Conservation (phyloP, 35 echinoderm and acorn worm species). For the Ophioderma brevispina region DNA sequence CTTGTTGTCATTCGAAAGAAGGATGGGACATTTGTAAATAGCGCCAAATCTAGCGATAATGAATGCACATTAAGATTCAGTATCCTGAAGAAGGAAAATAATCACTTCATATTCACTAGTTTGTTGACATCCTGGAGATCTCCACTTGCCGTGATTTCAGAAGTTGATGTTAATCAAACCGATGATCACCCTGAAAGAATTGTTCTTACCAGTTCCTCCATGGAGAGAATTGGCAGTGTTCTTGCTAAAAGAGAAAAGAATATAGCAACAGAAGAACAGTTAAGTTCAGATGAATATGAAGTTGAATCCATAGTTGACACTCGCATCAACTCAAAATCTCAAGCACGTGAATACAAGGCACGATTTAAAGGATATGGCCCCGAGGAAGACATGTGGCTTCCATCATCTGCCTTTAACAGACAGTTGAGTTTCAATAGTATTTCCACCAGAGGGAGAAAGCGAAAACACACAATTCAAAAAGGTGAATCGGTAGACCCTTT, state of each 20-base stretch:
- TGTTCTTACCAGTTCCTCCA: background rate
- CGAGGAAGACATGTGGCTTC: background rate
- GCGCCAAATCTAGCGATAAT: background rate
- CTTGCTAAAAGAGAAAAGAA: background rate
- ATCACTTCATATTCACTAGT: background rate
- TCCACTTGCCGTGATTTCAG: background rate
- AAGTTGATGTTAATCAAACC: background rate
- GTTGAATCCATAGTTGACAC: background rate
- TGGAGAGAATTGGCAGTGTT: background rate
- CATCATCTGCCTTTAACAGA: background rate
- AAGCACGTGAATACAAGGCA: background rate
- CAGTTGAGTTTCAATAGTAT: background rate
- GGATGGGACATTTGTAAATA: background rate
- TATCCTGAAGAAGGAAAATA: background rate
- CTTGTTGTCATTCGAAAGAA: background rate
- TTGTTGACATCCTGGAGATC: background rate
- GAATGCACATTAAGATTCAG: background rate
- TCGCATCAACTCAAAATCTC: background rate
- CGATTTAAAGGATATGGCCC: background rate
- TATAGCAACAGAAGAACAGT: background rate
- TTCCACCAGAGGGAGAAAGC: background rate
- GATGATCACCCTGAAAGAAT: background rate
- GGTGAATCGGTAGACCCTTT: background rate
- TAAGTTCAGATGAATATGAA: background rate
- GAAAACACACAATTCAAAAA: background rate